Evolutionary conservation across 2,888 invertebrate species (phyloP).

Genomic region (Nemurella pictetii): DNA sequence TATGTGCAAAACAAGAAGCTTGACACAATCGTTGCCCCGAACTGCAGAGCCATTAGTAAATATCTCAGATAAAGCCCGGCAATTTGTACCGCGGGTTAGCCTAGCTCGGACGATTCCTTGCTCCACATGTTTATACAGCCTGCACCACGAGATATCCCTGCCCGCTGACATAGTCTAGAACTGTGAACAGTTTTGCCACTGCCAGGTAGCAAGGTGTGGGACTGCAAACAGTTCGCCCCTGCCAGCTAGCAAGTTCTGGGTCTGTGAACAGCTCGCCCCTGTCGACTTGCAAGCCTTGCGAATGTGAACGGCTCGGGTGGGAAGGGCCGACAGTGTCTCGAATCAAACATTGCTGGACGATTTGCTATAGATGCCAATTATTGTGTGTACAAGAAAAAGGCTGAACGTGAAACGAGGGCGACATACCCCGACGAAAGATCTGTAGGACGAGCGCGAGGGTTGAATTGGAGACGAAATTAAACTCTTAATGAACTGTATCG

Average conservation of each 20-base stretch:
- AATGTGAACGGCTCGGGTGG: constrained; percentile 17
- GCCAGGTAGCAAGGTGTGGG: no score
- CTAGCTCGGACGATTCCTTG: constrained; percentile 20
- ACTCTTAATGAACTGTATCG: neutral
- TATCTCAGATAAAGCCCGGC: constrained; percentile 36
- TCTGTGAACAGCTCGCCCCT: no score
- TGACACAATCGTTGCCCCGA: neutral
- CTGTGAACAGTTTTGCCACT: no score
- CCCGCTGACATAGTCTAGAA: no score
- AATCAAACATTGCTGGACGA: no score
- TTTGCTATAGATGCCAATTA: neutral
- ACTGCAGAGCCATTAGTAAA: constrained; percentile 28
- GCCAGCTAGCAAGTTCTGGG: no score
- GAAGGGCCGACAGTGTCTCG: no score
- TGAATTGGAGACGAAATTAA: neutral
- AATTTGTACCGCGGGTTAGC: constrained; percentile 14
- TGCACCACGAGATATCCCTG: neutral
- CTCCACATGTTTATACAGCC: neutral
- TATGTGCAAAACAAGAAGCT: neutral
- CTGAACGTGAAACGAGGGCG: neutral
- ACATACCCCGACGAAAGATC: neutral
- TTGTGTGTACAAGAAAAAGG: neutral
- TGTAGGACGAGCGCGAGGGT: neutral
- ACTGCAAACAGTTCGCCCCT: no score
- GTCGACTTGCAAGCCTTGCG: neutral